Percentiles rank a stretch among this genome's conserved stretches.
Evolutionary conservation across 37 sponge, comb jelly and placozoan species (phyloP).

Genomic region (Amphimedon queenslandica): DNA sequence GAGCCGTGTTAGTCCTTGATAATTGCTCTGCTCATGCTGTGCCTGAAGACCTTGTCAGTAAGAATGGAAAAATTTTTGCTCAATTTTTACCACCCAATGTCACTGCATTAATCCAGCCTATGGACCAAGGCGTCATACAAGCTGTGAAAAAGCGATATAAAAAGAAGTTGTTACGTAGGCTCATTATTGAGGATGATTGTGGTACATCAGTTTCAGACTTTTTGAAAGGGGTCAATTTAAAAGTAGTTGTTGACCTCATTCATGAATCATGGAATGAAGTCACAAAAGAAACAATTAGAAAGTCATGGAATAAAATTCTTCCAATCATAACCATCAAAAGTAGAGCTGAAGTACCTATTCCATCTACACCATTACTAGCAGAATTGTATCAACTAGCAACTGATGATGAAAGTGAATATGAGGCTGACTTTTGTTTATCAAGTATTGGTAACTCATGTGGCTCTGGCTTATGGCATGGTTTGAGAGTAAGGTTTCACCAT

Average conservation of each 20-base stretch:
- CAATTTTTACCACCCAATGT: conserved; percentile 74
- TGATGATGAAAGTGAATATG: neutral
- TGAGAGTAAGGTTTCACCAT: neutral
- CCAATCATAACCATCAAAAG: neutral
- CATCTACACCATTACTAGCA: neutral
- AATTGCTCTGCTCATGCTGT: conserved; percentile 68
- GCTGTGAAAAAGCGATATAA: conserved; percentile 48
- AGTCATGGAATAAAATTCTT: conserved; percentile 5
- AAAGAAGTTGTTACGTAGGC: conserved; percentile 41
- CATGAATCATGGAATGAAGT: conserved; percentile 37
- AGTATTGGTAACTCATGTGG: too few species aligned
- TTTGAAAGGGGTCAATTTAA: conserved; percentile 46
- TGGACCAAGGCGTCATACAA: conserved; percentile 73
- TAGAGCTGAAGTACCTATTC: too few species aligned
- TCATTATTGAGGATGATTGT: conserved; percentile 55
- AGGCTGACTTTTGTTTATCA: too few species aligned
- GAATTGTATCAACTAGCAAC: neutral
- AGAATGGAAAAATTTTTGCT: conserved; percentile 37
- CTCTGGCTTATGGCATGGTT: neutral
- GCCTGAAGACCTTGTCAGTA: conserved; percentile 30
- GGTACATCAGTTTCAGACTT: conserved; percentile 37
- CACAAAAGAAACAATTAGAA: neutral
- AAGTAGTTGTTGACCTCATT: conserved; percentile 23
- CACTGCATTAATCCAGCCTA: conserved; percentile 72
- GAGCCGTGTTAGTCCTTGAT: conserved; percentile 48